Conservation (phyloP, 2,113 vertebrate species). For the Sinocyclocheilus rhinocerous region DNA sequence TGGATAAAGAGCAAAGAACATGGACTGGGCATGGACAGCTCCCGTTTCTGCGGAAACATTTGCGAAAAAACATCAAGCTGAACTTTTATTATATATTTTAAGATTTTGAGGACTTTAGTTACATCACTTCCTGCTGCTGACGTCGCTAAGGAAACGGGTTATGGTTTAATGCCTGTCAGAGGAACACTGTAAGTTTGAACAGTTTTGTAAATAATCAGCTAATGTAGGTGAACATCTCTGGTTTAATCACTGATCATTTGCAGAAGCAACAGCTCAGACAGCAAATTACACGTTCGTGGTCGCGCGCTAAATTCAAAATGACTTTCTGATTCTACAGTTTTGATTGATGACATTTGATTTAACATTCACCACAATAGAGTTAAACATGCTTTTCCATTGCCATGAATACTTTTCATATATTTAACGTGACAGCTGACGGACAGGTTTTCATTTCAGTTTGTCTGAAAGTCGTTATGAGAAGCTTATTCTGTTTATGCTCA, state of each 20-base stretch:
- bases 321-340: neutral
- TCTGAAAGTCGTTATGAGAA: neutral
- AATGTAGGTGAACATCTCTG: neutral
- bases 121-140: slow-evolving; percentile 29
- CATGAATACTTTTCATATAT: neutral
- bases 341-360: neutral
- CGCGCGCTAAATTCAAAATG: slow-evolving; percentile 31
- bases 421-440: neutral
- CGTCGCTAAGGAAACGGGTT: neutral
- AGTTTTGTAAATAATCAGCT: neutral
- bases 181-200: neutral
- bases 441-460: neutral
- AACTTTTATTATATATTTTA: slow-evolving; percentile 8
- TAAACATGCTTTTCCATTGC: neutral
- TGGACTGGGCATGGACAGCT: neutral
- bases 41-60: neutral
- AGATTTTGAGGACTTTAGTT: neutral
- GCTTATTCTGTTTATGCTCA: neutral
- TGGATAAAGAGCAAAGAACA: neutral
- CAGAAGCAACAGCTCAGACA: neutral
- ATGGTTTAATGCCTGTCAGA: slow-evolving; percentile 3
- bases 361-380: neutral
- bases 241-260: neutral
- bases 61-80: neutral
- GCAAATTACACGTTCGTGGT: neutral